Evolutionary conservation across 2,797 vertebrate genomes (phyloP), one percentile per base, ranked within the genome.

Genomic region (Avahi laniger): DNA sequence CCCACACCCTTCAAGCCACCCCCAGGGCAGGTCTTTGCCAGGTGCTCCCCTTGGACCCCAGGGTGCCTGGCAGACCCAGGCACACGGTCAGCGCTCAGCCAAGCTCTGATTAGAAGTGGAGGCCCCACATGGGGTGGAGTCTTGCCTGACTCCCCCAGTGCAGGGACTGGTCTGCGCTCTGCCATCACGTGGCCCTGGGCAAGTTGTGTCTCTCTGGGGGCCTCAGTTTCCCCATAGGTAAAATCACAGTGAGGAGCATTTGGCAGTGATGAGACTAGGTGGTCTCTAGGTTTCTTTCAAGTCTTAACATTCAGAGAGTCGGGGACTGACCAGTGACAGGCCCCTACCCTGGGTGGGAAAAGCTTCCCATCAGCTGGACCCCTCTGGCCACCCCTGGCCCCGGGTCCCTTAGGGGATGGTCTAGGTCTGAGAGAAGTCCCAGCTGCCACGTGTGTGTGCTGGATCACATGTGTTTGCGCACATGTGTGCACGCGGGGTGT

Each of bases 371-470:
- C 28, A 22, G 24, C 14, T 48, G 57, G 7, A 57, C 9, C n/a
- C 69, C 20, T 43, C 41, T 35, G 63, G 22, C 61, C 26, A 24
- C n/a, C 63, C 35, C 30, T 46, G 7, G 5, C 9, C 80, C 80
- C 10, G 0, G 18, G 14, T 15, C 20, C 85, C 82, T 24, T 4
- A 38, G 38, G 3, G 9, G 24, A 9, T 2, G 24, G 73, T 72
- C 30, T 30, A 15, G 72, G 24, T 52, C 67, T 46, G 10, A 35
- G 59, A 26, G 38, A 35, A 43, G 7, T 12, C 26, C 30, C 33
- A 24, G n/a, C 7, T 0, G 0, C 1, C 11, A 5, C 26, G 28
- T 41, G 9, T 7, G 4, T 0, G 0, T 52, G 48, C 17, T 30
- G 1, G 46, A 28, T 24, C 3, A 4, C 7, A 9, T 67, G 59